phyloP scores from a whole-genome alignment of 2,888 invertebrate species.

The Rotaria macrura region DNA sequence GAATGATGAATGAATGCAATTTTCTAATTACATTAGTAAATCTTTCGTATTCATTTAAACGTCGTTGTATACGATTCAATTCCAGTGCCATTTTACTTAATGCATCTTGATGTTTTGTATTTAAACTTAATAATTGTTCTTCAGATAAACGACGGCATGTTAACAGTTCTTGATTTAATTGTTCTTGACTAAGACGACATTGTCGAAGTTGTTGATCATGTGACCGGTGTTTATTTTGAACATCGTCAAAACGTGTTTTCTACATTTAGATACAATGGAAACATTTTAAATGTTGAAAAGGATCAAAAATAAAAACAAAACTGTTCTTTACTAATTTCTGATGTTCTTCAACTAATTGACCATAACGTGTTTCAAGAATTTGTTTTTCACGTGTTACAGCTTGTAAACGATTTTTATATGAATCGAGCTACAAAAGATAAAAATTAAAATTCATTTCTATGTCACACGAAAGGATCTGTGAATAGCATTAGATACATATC shows the following conservation, averaged over 20 bases:
- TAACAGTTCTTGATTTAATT: neutral
- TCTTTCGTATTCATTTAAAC: neutral
- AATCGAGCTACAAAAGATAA: neutral
- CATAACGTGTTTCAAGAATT: neutral
- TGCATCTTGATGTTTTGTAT: neutral
- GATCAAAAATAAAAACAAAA: too few relatives aligned
- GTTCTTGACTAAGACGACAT: neutral
- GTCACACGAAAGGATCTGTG: too few relatives aligned
- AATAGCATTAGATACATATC: too few relatives aligned
- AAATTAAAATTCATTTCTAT: too few relatives aligned
- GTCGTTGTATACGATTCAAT: neutral
- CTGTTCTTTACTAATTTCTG: neutral
- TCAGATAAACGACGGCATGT: neutral
- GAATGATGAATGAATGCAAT: too few relatives aligned
- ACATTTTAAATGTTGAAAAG: neutral
- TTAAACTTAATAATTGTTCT: conserved; percentile 13
- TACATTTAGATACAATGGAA: neutral
- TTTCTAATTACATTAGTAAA: neutral
- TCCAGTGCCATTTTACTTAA: neutral
- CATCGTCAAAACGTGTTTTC: conserved; percentile 4
- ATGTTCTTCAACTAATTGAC: neutral
- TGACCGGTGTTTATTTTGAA: neutral
- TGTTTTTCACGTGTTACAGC: neutral
- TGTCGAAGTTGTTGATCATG: neutral
- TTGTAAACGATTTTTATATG: conserved; percentile 20